Percentiles rank a stretch among this genome's conserved stretches.
phyloP scores from a whole-genome alignment of 2,797 vertebrate species.

The Rhabdomys pumilio region DNA sequence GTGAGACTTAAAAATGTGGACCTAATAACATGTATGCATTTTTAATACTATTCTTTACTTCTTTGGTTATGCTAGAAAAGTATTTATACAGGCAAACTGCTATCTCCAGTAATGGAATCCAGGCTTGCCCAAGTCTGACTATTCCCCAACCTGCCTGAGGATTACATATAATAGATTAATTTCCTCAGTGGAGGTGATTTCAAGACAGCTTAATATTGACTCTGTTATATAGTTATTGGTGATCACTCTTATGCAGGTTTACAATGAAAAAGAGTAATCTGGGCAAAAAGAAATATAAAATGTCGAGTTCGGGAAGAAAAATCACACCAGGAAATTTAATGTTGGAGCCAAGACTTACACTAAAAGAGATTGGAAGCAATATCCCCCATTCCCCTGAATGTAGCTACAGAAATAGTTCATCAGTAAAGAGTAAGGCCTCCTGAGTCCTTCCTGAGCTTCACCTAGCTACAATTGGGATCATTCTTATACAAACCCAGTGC shows the following conservation, averaged over 20 bases:
- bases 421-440: too few relatives aligned
- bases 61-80: background rate
- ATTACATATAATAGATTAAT: background rate
- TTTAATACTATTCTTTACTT: background rate
- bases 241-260: background rate
- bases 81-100: background rate
- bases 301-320: background rate
- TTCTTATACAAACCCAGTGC: too few relatives aligned
- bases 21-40: background rate
- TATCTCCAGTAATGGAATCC: background rate
- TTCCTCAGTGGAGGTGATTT: background rate
- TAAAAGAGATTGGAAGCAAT: background rate
- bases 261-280: background rate
- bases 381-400: background rate
- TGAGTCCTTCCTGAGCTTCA: too few relatives aligned
- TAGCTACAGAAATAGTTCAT: background rate
- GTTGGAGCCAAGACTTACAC: background rate
- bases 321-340: background rate
- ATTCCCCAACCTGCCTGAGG: background rate
- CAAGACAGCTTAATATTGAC: background rate
- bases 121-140: background rate
- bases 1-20: background rate
- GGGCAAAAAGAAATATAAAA: background rate
- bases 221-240: background rate
- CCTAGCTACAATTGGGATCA: background rate